phyloP scores from a whole-genome alignment of 2,113 vertebrate genomes.

The Pipa parva region DNA sequence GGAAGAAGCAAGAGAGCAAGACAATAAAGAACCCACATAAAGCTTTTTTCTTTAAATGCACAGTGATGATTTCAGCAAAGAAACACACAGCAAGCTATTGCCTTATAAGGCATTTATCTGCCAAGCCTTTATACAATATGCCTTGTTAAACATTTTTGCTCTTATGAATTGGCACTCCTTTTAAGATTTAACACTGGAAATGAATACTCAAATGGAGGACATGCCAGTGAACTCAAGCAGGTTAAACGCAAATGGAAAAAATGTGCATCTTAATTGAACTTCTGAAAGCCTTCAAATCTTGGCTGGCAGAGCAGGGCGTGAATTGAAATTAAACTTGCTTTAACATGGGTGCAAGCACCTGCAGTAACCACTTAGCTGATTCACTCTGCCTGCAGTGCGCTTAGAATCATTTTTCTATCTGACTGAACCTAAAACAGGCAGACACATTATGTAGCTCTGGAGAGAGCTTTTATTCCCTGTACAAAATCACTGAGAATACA shows the following conservation, averaged over 20 bases:
- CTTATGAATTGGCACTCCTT: constrained; percentile 2
- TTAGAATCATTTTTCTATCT: constrained; percentile 40
- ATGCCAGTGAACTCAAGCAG: rapidly evolving
- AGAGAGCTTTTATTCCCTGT: constrained; percentile 18
- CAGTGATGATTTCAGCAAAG: neutral
- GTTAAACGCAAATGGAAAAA: neutral
- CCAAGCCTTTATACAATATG: constrained; percentile 12
- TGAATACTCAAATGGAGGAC: neutral
- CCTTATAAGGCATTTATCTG: constrained; percentile 24
- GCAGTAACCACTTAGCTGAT: constrained; percentile 40
- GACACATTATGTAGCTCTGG: constrained; percentile 1
- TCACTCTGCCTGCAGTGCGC: constrained; percentile 38
- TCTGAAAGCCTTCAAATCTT: constrained; percentile 20
- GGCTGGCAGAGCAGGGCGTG: constrained; percentile 35
- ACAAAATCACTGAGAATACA: neutral
- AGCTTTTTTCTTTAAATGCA: no score
- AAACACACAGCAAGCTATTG: neutral
- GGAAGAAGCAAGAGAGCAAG: no score
- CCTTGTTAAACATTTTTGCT: constrained; percentile 33
- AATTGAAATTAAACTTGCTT: constrained; percentile 31
- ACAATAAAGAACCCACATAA: no score
- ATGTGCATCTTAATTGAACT: neutral
- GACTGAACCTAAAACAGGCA: constrained; percentile 28
- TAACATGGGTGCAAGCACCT: constrained; percentile 27
- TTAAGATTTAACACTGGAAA: neutral